phyloP scores from a whole-genome alignment of 2,888 invertebrate species.

The Busseola fusca region DNA sequence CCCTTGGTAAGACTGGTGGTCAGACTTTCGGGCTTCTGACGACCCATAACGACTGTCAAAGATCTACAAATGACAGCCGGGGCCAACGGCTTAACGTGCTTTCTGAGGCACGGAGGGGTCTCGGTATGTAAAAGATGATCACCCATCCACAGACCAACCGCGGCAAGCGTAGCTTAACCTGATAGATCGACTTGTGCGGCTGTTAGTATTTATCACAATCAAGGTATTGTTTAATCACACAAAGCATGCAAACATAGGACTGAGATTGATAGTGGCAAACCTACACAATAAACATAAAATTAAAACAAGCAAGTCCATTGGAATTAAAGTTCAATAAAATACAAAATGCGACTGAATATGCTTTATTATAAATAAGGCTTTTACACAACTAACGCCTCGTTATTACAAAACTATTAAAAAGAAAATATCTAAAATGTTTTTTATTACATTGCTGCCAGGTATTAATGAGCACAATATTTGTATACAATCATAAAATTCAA shows the following conservation, averaged over 20 bases:
- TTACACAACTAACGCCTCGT: constrained; percentile 81
- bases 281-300: constrained; percentile 86
- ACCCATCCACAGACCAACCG: too few species aligned
- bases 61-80: too few species aligned
- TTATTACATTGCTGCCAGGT: constrained; percentile 64
- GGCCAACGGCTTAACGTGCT: too few species aligned
- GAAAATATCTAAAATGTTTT: constrained; percentile 63
- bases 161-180: too few species aligned
- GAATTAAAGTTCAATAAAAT: constrained; percentile 81
- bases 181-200: too few species aligned
- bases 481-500: constrained; percentile 67
- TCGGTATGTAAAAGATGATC: too few species aligned
- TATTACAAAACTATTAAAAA: constrained; percentile 82
- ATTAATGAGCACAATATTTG: constrained; percentile 63
- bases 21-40: too few species aligned
- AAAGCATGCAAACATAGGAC: constrained; percentile 62
- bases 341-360: constrained; percentile 84
- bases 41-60: too few species aligned
- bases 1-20: too few species aligned
- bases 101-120: too few species aligned
- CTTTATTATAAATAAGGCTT: constrained; percentile 87
- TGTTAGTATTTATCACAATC: constrained; percentile 48
- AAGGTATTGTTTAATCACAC: constrained; percentile 55
- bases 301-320: constrained; percentile 73
- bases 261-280: constrained; percentile 85